Evolutionary conservation across 2,113 vertebrate species (phyloP).

Genomic region (Sakesphorus luctuosus): DNA sequence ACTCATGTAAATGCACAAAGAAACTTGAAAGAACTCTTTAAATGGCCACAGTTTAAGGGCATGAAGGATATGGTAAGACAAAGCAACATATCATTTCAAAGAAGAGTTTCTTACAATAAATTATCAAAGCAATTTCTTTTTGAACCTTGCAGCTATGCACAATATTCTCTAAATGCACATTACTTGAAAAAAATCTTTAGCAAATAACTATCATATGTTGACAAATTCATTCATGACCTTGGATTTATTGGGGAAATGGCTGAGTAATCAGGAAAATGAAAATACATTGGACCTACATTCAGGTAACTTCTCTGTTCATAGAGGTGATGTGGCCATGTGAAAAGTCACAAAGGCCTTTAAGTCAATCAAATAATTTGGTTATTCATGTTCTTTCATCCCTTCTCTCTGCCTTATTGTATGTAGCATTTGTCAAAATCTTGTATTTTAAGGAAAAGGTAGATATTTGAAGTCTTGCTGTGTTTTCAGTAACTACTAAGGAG

Average conservation of each 20-base stretch:
- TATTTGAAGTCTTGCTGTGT: not conserved
- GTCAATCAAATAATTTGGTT: not conserved
- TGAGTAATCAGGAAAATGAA: not conserved
- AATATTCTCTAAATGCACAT: not conserved
- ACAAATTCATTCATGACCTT: slow-evolving; percentile 4
- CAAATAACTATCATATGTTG: not conserved
- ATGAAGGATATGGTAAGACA: not conserved
- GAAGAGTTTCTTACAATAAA: not conserved
- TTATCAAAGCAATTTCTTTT: not conserved
- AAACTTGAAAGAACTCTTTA: not conserved
- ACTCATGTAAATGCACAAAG: not conserved
- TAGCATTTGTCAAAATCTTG: not conserved
- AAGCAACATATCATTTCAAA: not conserved
- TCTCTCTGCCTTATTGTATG: not conserved
- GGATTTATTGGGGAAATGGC: not conserved
- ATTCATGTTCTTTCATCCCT: not conserved
- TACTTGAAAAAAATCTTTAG: not conserved
- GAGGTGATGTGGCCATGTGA: not conserved
- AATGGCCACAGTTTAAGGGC: not conserved
- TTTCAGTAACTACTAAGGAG: not conserved
- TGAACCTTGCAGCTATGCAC: not conserved
- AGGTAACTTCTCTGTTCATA: not conserved
- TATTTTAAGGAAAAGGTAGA: not conserved
- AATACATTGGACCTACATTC: not conserved
- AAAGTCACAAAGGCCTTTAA: not conserved